Evolutionary conservation across 1,140 invertebrate species (phyloP).

Genomic region (Lepidurus couesii): DNA sequence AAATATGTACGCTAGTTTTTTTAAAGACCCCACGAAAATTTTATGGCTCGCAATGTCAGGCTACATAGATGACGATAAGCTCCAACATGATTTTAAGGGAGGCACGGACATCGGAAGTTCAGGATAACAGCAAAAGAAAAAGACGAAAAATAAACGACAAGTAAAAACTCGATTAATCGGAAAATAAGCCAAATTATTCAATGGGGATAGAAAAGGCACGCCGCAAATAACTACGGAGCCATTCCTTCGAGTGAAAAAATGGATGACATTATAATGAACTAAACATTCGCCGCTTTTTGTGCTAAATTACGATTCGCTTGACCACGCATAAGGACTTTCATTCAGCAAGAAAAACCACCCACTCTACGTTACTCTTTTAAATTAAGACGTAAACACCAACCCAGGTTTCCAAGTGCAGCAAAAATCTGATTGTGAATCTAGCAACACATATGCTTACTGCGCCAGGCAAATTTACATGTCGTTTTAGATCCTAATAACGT

Average conservation of each 20-base stretch:
- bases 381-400: no score
- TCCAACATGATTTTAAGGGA: conserved; percentile 19
- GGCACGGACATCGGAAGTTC: conserved; percentile 14
- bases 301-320: conserved; percentile 1
- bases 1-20: not conserved
- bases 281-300: not conserved
- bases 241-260: not conserved
- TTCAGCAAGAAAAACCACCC: not conserved
- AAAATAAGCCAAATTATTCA: not conserved
- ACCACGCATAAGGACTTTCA: conserved; percentile 12
- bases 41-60: not conserved
- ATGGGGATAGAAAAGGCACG: not conserved
- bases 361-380: not conserved
- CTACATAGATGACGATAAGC: conserved; percentile 18
- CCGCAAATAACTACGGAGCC: not conserved
- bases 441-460: not conserved
- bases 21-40: conserved; percentile 2
- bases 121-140: not conserved
- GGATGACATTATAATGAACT: not conserved
- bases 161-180: not conserved
- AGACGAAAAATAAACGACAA: not conserved
- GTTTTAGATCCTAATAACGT: not conserved
- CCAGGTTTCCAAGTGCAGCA: not conserved
- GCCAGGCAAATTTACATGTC: not conserved
- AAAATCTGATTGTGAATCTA: not conserved